Evolutionary conservation across 2,113 vertebrate genomes (phyloP), one percentile per base, ranked within the genome.

Genomic region (Synodontis membranacea): DNA sequence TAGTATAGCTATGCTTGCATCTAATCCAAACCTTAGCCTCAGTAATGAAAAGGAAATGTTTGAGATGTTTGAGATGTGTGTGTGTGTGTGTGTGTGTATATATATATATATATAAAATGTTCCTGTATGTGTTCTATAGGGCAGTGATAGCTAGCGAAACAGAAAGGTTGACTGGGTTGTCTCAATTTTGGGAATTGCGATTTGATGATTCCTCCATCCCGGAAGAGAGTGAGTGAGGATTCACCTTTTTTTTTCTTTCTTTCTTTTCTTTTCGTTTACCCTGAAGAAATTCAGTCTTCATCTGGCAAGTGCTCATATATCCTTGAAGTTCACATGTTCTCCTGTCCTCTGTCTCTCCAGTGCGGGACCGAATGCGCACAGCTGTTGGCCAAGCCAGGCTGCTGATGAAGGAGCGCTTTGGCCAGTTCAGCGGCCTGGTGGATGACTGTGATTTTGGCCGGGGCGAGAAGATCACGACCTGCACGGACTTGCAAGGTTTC

Each of bases 401-500:
- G 85, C 92, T 99, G 72, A 94, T 99, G 89, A 96, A 95, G 80
- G 96, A 99, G 86, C 96, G 97, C 11, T 99, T 99, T 89, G 95
- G 95, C 1, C 98, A 99, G 92, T 99, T 99, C 89, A 91, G 94
- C 28, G 96, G 96, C 0, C 94, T 99, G 68, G 96, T 99, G 76
- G 96, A 98, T n/a, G 95, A 98, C 11, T 99, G 98, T 58, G 96
- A 98, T 52, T 95, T 98, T 48, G 93, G 94, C 76, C 88, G 89
- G 2, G 97, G 98, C 12, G 96, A 97, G 91, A 99, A 96, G 89
- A 91, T 97, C 91, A 99, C 96, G 0, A 98, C 95, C 0, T 98
- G 96, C 88, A 92, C 93, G 1, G 98, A 99, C 89, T 92, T 99
- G 82, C 96, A 98, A 91, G 98, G 98, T n/a, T 99, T 99, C 93